Evolutionary conservation across 1,140 invertebrate genomes (phyloP).

Genomic region (Lordiphosa stackelbergi): DNA sequence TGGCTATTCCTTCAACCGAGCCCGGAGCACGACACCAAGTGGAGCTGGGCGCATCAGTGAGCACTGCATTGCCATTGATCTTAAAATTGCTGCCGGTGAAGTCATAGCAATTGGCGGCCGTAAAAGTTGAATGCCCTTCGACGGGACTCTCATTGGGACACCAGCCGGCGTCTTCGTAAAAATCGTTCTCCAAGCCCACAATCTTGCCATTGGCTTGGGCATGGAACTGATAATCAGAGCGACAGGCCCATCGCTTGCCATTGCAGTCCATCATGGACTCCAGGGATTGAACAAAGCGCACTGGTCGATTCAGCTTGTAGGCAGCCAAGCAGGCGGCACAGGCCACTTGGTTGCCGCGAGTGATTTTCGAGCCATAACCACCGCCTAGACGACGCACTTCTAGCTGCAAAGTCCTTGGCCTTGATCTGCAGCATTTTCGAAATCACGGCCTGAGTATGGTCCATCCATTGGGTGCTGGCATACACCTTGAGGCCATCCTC

Average conservation of each 20-base stretch:
- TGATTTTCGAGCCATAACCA: constrained; percentile 84
- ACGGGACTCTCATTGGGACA: constrained; percentile 80
- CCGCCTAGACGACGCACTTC: constrained; percentile 84
- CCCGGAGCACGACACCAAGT: constrained; percentile 82
- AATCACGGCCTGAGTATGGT: constrained; percentile 81
- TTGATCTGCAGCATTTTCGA: constrained; percentile 79
- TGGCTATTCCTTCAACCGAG: constrained; percentile 81
- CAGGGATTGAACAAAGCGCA: constrained; percentile 82
- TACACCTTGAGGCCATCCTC: constrained; percentile 82
- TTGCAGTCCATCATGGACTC: constrained; percentile 83
- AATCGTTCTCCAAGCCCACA: constrained; percentile 81
- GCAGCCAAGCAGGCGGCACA: constrained; percentile 82
- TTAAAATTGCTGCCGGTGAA: constrained; percentile 77
- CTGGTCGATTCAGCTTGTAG: constrained; percentile 81
- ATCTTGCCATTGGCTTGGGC: constrained; percentile 83
- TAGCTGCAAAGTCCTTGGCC: constrained; percentile 79
- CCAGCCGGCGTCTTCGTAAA: constrained; percentile 83
- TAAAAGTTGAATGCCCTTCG: constrained; percentile 64
- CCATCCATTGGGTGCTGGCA: constrained; percentile 83
- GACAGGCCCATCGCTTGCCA: constrained; percentile 81
- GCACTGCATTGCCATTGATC: constrained; percentile 78
- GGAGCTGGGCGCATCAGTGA: constrained; percentile 83
- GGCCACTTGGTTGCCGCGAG: constrained; percentile 79
- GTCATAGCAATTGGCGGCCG: constrained; percentile 81
- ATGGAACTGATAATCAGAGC: constrained; percentile 80